Conservation (phyloP, 2,888 invertebrate species). For the Mesodorylaimus sp. region DNA sequence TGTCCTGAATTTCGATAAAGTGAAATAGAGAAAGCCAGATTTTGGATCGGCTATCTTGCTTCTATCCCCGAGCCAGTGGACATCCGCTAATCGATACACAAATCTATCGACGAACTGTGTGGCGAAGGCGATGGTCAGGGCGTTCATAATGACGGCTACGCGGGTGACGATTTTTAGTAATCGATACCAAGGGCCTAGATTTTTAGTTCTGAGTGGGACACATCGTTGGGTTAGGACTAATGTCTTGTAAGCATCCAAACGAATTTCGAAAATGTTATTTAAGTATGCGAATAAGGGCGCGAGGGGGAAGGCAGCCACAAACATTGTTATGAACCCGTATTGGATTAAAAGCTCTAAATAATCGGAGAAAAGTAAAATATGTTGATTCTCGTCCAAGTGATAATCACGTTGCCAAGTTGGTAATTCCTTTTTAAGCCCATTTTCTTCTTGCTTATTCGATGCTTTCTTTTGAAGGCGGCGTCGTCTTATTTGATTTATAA, state of each 20-base stretch:
- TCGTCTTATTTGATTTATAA: too few species aligned
- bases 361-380: conserved; percentile 79
- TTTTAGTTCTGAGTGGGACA: conserved; percentile 24
- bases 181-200: conserved; percentile 39
- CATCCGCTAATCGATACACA: conserved; percentile 47
- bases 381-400: conserved; percentile 56
- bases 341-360: conserved; percentile 90
- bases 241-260: conserved; percentile 75
- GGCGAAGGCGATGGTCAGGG: conserved; percentile 85
- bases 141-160: conserved; percentile 75
- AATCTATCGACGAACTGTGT: conserved; percentile 83
- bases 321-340: conserved; percentile 88
- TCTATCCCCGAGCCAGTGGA: neutral
- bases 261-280: conserved; percentile 82
- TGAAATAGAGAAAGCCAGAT: conserved; percentile 2
- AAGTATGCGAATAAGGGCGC: conserved; percentile 58
- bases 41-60: too few species aligned
- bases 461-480: neutral
- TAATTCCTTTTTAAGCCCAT: neutral
- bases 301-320: conserved; percentile 46
- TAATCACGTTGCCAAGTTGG: conserved; percentile 69
- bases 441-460: neutral
- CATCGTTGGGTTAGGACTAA: conserved; percentile 64
- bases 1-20: neutral
- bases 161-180: conserved; percentile 77